phyloP scores from a whole-genome alignment of 2,888 invertebrate genomes.

The Melikaiella ostensackeni region DNA sequence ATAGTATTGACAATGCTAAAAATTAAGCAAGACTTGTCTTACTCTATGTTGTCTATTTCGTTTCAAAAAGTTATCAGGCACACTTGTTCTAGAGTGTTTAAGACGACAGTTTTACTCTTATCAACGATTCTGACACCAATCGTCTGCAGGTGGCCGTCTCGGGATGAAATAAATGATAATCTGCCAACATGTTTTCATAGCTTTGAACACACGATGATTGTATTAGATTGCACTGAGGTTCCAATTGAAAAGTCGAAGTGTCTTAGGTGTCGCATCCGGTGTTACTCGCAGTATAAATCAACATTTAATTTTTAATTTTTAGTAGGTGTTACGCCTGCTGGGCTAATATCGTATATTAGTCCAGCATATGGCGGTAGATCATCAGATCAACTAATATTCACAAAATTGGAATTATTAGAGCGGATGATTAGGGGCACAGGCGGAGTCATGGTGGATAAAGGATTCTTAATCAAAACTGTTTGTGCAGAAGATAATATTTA shows the following conservation, averaged over 20 bases:
- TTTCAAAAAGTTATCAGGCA: neutral
- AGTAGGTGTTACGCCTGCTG: constrained; percentile 56
- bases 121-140: constrained; percentile 2
- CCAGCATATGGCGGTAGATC: constrained; percentile 54
- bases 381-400: constrained; percentile 56
- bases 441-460: constrained; percentile 60
- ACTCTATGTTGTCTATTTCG: neutral
- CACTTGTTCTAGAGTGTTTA: neutral
- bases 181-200: neutral
- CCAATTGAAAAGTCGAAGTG: neutral
- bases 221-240: neutral
- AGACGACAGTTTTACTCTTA: neutral
- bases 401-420: constrained; percentile 51
- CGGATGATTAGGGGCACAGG: constrained; percentile 25
- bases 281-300: constrained; percentile 39
- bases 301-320: constrained; percentile 56
- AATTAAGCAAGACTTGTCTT: constrained; percentile 3
- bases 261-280: neutral
- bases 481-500: constrained; percentile 46
- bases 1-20: constrained; percentile 6
- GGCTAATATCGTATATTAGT: constrained; percentile 55
- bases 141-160: neutral
- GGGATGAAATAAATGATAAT: neutral
- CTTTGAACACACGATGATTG: neutral
- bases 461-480: constrained; percentile 59